These are phyloP conservation scores for Stenotaenia linearis DNA, from an alignment of 2,888 invertebrate species.

Conservation along the genomic window DNA sequence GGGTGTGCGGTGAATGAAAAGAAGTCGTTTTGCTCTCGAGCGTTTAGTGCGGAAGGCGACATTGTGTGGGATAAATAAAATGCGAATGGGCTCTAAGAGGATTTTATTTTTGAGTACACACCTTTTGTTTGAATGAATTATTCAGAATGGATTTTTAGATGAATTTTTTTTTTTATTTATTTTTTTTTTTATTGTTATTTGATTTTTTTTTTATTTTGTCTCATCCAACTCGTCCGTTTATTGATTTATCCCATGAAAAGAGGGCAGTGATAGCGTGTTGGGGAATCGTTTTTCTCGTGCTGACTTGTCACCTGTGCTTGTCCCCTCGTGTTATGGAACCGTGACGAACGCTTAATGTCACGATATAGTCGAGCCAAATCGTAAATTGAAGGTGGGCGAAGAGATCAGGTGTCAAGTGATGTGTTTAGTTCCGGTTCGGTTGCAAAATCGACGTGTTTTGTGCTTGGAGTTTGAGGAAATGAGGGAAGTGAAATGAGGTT, in stretches of 20 bases:
- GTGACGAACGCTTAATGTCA: slow-evolving; percentile 21
- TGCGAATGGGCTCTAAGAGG: neutral
- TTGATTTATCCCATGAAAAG: slow-evolving; percentile 21
- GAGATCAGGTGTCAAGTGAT: slow-evolving; percentile 7
- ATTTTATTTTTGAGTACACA: neutral
- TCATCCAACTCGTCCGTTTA: neutral
- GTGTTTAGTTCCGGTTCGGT: neutral
- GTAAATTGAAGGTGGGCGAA: slow-evolving; percentile 1
- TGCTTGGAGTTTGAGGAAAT: too few relatives aligned
- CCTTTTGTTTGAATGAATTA: slow-evolving; percentile 7
- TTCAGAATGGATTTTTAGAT: neutral
- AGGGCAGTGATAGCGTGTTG: slow-evolving; percentile 23
- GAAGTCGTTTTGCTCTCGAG: neutral
- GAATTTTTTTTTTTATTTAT: too few relatives aligned
- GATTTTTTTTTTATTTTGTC: neutral
- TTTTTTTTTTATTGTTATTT: too few relatives aligned
- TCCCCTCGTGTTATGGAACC: slow-evolving; percentile 7
- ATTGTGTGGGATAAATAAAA: neutral
- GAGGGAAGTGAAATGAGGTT: too few relatives aligned
- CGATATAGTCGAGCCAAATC: neutral
- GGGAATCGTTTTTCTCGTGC: neutral
- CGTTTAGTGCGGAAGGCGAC: neutral
- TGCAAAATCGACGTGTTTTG: neutral
- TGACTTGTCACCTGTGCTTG: slow-evolving; percentile 26
- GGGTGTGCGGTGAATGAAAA: slow-evolving; percentile 9